These are phyloP conservation scores for Sphinx pinastri DNA, from an alignment of 2,888 invertebrate genomes.

Conservation along the genomic window DNA sequence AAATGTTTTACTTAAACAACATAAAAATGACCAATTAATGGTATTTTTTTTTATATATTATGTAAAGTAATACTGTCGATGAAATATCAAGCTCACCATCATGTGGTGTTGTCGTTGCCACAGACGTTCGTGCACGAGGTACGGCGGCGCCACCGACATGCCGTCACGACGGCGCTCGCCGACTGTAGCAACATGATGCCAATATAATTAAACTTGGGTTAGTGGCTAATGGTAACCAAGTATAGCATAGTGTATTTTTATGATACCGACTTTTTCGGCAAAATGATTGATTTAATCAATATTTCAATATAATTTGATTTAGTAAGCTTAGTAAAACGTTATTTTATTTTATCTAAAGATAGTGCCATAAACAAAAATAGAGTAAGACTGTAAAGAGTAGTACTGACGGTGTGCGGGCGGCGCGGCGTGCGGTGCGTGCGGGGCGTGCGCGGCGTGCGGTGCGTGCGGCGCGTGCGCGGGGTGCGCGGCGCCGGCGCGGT, in stretches of 20 bases:
- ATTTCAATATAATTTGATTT: too few species aligned
- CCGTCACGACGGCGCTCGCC: slow-evolving; percentile 66
- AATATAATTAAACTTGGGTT: too few species aligned
- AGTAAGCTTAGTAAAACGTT: too few species aligned
- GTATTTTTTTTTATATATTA: too few species aligned
- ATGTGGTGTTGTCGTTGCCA: slow-evolving; percentile 90
- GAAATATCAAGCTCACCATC: slow-evolving; percentile 58
- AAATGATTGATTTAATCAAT: too few species aligned
- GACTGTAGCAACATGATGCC: slow-evolving; percentile 44
- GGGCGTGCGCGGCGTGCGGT: slow-evolving; percentile 40
- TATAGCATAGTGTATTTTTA: too few species aligned
- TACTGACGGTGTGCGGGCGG: slow-evolving; percentile 63
- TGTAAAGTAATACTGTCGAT: too few species aligned
- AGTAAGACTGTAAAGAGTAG: not conserved
- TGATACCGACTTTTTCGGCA: too few species aligned
- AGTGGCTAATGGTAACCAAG: too few species aligned
- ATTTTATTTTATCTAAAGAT: too few species aligned
- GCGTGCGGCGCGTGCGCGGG: slow-evolving; percentile 37
- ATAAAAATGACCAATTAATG: too few species aligned
- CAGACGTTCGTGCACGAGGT: slow-evolving; percentile 89
- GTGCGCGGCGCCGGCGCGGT: slow-evolving; percentile 46
- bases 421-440: slow-evolving; percentile 48
- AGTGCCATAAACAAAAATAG: not conserved
- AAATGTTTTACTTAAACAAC: too few species aligned
- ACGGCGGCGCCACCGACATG: slow-evolving; percentile 82